Base-by-base conservation (phyloP, 2,888 invertebrate genomes). In the Platycheirus rosarum region DNA sequence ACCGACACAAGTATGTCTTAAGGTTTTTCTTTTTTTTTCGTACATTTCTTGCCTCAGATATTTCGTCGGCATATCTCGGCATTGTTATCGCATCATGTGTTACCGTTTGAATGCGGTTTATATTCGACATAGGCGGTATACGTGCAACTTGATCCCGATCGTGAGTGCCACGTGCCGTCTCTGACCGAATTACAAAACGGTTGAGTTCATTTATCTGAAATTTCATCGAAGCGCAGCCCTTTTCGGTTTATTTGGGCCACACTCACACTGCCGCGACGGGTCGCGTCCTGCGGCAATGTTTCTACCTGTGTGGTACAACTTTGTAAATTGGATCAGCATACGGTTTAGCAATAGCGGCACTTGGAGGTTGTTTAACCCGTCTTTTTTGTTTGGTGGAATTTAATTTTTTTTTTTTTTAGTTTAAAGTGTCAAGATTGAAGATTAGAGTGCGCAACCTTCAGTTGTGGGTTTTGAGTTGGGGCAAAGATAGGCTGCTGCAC, bases 81-180 rank as follows among this genome's bases (percentile, higher is more conserved):
- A 53, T 49, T 53, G 57, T 66, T 46, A 78, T 84, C 84, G 78
- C 84, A 84, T 84, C 84, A 84, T 84, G 84, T 84, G 84, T 68
- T 78, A 84, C 84, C 65, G 78, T 84, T 84, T 84, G 55, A 69
- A 57, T 68, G 76, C 40, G 65, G 32, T 82, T 77, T 48, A 37
- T 1, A n/a, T 49, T 26, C 18, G 26, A 26, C 40, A 16, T 18
- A 63, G 42, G 26, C 18, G 48, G 26, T 46, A 32, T 55, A n/a
- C n/a, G 23, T 77, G 84, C 60, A 84, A 84, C 65, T 66, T 60
- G 73, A 84, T 84, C 73, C 65, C 65, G 78, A 78, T 84, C 77
- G 55, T 23, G 23, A 46, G 51, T 78, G 84, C 84, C 84, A 84
- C 84, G 84, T 84, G 84, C 84, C 84, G 84, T 84, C 84, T 84